Evolutionary conservation across 2,888 invertebrate genomes (phyloP), one percentile per base, ranked within the genome.

Genomic region (Tyria jacobaeae): DNA sequence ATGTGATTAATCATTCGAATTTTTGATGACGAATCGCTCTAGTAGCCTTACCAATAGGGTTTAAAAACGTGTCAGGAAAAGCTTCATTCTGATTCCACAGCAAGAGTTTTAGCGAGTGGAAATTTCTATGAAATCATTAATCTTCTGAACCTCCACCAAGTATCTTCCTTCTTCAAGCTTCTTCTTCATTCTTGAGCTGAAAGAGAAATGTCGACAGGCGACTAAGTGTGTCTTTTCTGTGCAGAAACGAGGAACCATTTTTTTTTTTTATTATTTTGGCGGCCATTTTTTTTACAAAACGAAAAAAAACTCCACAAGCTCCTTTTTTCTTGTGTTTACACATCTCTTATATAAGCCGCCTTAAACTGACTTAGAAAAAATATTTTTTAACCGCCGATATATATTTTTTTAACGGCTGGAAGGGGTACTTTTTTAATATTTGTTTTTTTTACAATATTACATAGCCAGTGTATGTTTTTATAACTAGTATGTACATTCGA

Each of bases 301-400:
- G 79, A 85, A 83, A 80, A 80, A 78, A 83, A 64, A 63, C 17
- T 12, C 74, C 91, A 88, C 92, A 89, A 91, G 91, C 65, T 65
- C 68, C 57, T 92, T 85, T 92, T 92, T 92, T 92, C 91, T 89
- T 85, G 91, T 80, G 91, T 92, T n/a, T 89, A 92, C 91, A 91
- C 83, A 68, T 27, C 27, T 24, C 15, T 17, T 71, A 17, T 71
- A 44, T 64, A 85, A 90, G 90, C 91, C 89, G 51, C 78, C 75
- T 71, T 83, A 37, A 85, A 88, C 89, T 88, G 90, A 89, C 90
- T 87, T 85, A 83, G 81, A 84, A 85, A 89, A 88, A 90, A 90
- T 90, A 87, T 89, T 89, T 89, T 90, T 91, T 82, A 78, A 78
- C 80, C 83, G 84, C 82, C 21, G 81, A 76, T 70, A n/a, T n/a